Conservation (phyloP, 1,140 invertebrate genomes). For the Drosophila quadrilineata region DNA sequence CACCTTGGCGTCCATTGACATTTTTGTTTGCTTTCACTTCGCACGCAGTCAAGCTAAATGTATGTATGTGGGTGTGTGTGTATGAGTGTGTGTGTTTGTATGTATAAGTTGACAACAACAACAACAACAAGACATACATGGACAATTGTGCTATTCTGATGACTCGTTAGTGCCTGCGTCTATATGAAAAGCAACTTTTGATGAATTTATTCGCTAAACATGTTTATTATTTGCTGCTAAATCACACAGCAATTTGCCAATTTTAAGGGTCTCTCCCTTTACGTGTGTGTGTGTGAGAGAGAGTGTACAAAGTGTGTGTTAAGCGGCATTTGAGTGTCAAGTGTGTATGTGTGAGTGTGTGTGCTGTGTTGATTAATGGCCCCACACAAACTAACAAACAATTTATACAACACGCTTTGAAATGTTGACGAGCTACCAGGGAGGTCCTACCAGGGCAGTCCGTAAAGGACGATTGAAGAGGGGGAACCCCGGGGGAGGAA, state of each 20-base stretch:
- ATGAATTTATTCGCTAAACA: conserved; percentile 77
- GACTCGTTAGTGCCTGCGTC: conserved; percentile 65
- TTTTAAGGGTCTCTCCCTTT: conserved; percentile 52
- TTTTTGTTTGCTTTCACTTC: conserved; percentile 58
- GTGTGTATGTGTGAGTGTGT: conserved; percentile 9
- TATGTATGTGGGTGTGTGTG: conserved; percentile 1
- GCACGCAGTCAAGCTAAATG: conserved; percentile 21
- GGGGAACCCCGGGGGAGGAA: no score
- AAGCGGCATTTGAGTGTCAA: no score
- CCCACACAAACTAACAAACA: conserved; percentile 37
- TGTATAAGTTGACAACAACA: no score
- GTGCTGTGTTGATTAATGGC: conserved; percentile 65
- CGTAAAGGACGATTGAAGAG: no score
- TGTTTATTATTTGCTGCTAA: conserved; percentile 79
- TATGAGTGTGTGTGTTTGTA: conserved; percentile 23
- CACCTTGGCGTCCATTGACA: conserved; percentile 57
- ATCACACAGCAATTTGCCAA: conserved; percentile 78
- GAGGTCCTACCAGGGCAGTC: no score
- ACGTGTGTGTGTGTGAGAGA: not conserved
- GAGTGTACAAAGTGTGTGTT: not conserved
- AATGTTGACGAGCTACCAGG: no score
- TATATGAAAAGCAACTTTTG: conserved; percentile 62
- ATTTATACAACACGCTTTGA: conserved; percentile 27
- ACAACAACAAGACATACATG: not conserved
- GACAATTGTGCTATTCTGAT: conserved; percentile 24